These are phyloP conservation scores for Anastrepha ludens DNA, from an alignment of 1,140 invertebrate genomes.

Conservation along the genomic window DNA sequence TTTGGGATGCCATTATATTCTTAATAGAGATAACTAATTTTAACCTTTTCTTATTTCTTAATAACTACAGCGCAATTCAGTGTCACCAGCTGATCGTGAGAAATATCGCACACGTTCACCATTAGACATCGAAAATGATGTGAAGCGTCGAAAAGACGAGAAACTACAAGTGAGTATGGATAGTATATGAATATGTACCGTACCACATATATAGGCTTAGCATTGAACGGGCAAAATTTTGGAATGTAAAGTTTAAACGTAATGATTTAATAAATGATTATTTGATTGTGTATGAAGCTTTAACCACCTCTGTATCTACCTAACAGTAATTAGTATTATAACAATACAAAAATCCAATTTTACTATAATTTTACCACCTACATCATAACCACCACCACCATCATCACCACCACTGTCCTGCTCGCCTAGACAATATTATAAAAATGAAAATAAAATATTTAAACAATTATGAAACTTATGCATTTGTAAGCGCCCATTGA, in stretches of 20 bases:
- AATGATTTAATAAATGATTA: too few relatives aligned
- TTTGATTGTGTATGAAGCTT: background rate
- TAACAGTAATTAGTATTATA: background rate
- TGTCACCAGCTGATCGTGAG: constrained; percentile 92
- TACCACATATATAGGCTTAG: background rate
- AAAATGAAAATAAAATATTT: background rate
- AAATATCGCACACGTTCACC: constrained; percentile 86
- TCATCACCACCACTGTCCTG: constrained; percentile 32
- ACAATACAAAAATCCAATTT: background rate
- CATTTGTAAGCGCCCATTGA: background rate
- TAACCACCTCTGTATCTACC: background rate
- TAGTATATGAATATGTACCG: background rate
- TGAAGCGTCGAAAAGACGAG: constrained; percentile 89
- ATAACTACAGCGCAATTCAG: constrained; percentile 80
- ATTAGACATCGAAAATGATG: constrained; percentile 80
- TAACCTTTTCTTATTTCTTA: background rate
- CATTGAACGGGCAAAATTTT: background rate
- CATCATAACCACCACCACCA: background rate
- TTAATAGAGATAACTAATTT: background rate
- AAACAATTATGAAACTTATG: background rate
- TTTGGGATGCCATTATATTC: background rate
- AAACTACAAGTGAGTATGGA: constrained; percentile 87
- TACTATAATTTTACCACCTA: constrained; percentile 14
- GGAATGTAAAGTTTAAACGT: too few relatives aligned
- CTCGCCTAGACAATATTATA: background rate